Conservation (phyloP, 2,888 invertebrate genomes). For the Leptopilina myrica region DNA sequence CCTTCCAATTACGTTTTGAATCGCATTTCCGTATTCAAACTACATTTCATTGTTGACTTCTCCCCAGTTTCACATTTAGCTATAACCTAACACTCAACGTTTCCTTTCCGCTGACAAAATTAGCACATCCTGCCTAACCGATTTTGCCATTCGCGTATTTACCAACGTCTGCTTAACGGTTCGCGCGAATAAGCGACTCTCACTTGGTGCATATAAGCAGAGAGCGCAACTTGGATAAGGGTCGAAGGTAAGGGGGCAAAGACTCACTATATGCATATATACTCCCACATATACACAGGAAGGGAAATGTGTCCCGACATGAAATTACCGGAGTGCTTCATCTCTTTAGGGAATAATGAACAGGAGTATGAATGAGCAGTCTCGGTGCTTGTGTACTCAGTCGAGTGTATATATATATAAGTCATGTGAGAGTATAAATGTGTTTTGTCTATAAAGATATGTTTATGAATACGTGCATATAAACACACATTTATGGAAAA, state of each 20-base stretch:
- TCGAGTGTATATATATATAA: slow-evolving; percentile 14
- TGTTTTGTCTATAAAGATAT: not conserved
- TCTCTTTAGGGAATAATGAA: slow-evolving; percentile 60
- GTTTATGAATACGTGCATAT: not conserved
- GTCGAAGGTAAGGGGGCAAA: slow-evolving; percentile 41
- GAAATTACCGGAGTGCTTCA: slow-evolving; percentile 58
- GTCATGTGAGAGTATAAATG: not conserved
- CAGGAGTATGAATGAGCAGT: slow-evolving; percentile 54
- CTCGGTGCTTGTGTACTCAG: slow-evolving; percentile 3
- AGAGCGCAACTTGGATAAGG: slow-evolving; percentile 46
- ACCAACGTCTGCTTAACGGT: slow-evolving; percentile 52
- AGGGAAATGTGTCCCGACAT: slow-evolving; percentile 47
- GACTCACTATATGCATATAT: not conserved
- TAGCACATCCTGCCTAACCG: slow-evolving; percentile 53
- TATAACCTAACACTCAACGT: slow-evolving; percentile 7
- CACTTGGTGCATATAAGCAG: slow-evolving; percentile 44
- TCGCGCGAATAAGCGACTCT: slow-evolving; percentile 21
- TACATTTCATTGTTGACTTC: slow-evolving; percentile 29
- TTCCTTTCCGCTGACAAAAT: slow-evolving; percentile 34
- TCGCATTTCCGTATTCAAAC: slow-evolving; percentile 30
- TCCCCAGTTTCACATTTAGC: slow-evolving; percentile 11
- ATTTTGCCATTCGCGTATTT: slow-evolving; percentile 55
- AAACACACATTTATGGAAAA: not conserved
- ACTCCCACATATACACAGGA: slow-evolving; percentile 39
- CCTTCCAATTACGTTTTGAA: slow-evolving; percentile 32